These are phyloP conservation scores for Parnassius mnemosyne DNA, from an alignment of 2,888 invertebrate genomes.

Conservation along the genomic window DNA sequence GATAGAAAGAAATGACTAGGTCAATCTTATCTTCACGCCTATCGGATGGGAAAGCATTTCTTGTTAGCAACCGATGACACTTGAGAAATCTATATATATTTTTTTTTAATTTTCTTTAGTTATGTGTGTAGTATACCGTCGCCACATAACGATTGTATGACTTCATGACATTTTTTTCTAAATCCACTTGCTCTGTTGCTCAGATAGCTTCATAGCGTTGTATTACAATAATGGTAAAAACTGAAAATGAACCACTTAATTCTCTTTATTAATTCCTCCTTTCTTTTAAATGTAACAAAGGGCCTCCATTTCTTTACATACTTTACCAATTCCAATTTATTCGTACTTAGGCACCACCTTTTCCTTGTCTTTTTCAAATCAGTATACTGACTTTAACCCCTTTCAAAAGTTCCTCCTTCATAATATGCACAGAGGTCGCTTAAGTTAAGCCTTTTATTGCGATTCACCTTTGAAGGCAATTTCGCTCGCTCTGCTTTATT, in stretches of 20 bases:
- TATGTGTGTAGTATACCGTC: too few relatives aligned
- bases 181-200: neutral
- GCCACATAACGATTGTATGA: too few relatives aligned
- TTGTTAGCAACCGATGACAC: too few relatives aligned
- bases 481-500: slow-evolving; percentile 55
- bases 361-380: slow-evolving; percentile 58
- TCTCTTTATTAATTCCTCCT: slow-evolving; percentile 13
- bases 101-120: too few relatives aligned
- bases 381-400: slow-evolving; percentile 66
- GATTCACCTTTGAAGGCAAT: slow-evolving; percentile 42
- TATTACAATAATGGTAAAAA: neutral
- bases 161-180: neutral
- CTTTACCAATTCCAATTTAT: slow-evolving; percentile 54
- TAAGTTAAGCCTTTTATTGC: slow-evolving; percentile 39
- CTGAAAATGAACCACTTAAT: slow-evolving; percentile 16
- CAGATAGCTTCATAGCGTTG: neutral
- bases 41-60: too few relatives aligned
- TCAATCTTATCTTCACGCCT: too few relatives aligned
- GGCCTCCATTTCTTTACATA: slow-evolving; percentile 29
- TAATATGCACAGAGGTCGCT: slow-evolving; percentile 48
- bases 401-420: slow-evolving; percentile 64
- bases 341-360: slow-evolving; percentile 65
- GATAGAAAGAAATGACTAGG: too few relatives aligned
- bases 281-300: slow-evolving; percentile 23
- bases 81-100: too few relatives aligned